A percentile compares a stretch with the other conserved stretches of the same genome.
These are phyloP conservation scores for Pavo muticus DNA, from an alignment of 2,113 vertebrate species.

Conservation along the genomic window DNA sequence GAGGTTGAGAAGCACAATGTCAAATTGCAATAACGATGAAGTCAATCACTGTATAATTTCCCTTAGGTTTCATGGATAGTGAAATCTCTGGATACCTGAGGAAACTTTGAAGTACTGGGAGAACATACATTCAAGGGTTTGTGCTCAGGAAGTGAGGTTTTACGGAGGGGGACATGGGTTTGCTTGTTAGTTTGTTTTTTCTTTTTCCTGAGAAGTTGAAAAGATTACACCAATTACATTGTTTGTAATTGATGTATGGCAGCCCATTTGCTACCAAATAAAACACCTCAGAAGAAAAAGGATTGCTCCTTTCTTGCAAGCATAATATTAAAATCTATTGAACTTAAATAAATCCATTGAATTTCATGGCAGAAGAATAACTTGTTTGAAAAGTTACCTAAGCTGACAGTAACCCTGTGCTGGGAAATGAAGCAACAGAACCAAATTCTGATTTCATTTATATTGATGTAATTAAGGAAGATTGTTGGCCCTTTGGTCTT, in stretches of 20 bases:
- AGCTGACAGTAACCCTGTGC: slow-evolving; percentile 1
- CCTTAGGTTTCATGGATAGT: not conserved
- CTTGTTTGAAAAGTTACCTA: slow-evolving; percentile 28
- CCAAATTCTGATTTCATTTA: slow-evolving; percentile 45
- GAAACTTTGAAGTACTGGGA: not conserved
- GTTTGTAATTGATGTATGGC: not conserved
- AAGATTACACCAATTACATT: not conserved
- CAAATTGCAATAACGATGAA: slow-evolving; percentile 39
- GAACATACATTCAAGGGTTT: not conserved
- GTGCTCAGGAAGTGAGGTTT: not conserved
- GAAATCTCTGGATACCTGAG: slow-evolving; percentile 1
- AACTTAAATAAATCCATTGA: slow-evolving; percentile 17
- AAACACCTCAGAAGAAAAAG: not conserved
- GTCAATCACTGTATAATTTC: slow-evolving; percentile 50
- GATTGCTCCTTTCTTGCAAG: not conserved
- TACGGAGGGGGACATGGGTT: too few species aligned
- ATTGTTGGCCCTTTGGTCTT: slow-evolving; percentile 13
- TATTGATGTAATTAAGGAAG: slow-evolving; percentile 33
- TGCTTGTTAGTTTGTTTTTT: not conserved
- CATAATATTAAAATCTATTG: not conserved
- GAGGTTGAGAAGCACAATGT: slow-evolving; percentile 12
- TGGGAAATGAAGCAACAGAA: slow-evolving; percentile 37
- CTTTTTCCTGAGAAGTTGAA: not conserved
- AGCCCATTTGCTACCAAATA: not conserved
- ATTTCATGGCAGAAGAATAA: slow-evolving; percentile 10